phyloP scores from a whole-genome alignment of 2,113 vertebrate species.

The Bubo scandiacus region DNA sequence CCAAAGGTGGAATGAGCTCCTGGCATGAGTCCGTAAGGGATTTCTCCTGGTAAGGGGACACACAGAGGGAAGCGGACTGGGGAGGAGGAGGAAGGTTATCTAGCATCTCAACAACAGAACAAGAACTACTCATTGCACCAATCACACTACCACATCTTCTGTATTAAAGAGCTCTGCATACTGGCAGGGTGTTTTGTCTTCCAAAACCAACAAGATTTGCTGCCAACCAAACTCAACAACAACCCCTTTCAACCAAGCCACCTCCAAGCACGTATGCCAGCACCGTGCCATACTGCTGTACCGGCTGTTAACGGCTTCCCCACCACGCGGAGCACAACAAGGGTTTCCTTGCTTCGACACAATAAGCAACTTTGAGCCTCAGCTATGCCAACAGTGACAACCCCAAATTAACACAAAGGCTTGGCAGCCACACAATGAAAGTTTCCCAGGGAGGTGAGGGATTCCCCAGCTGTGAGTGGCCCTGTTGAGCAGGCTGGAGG shows the following conservation, averaged over 20 bases:
- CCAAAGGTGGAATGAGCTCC: accelerated
- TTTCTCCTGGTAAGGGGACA: not conserved
- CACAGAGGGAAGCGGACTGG: accelerated
- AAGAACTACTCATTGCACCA: not conserved
- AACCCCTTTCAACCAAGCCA: not conserved
- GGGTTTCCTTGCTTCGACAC: accelerated
- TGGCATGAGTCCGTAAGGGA: accelerated
- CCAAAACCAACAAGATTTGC: not conserved
- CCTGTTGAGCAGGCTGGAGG: not conserved
- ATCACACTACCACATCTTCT: not conserved
- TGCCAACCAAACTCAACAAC: not conserved
- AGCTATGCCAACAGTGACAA: not conserved
- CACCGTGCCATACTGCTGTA: accelerated
- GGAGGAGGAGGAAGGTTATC: not conserved
- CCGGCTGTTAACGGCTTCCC: not conserved
- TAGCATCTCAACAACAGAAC: not conserved
- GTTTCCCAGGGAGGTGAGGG: not conserved
- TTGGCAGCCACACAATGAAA: not conserved
- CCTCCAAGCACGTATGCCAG: accelerated
- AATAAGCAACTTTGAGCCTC: not conserved
- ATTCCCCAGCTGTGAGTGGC: not conserved
- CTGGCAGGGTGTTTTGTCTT: accelerated
- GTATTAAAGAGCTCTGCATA: not conserved
- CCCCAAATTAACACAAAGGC: not conserved
- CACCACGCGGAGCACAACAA: accelerated